phyloP scores from a whole-genome alignment of 2,888 invertebrate genomes.

The Hetaerina titia region DNA sequence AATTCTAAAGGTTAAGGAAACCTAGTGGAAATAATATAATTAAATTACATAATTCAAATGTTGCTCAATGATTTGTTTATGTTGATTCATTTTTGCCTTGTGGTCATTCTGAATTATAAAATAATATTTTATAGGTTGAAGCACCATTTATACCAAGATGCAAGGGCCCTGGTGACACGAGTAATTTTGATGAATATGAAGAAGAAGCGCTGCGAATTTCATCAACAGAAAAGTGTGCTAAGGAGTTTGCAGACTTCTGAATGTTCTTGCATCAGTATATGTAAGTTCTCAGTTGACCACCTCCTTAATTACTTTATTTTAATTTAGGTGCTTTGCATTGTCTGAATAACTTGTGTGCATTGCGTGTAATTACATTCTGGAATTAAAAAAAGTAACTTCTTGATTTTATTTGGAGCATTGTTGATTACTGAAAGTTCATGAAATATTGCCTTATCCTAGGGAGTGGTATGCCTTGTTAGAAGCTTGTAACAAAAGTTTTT shows the following conservation, averaged over 20 bases:
- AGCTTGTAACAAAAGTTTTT: no score
- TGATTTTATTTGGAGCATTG: no score
- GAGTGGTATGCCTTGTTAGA: no score
- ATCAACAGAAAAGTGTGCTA: constrained; percentile 99
- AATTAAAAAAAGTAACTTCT: no score
- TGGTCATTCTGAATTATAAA: neutral
- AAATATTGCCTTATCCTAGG: no score
- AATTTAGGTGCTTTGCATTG: no score
- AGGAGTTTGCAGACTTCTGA: constrained; percentile 98
- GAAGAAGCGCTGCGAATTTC: constrained; percentile 99
- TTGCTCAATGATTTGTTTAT: neutral
- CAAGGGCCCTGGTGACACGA: constrained; percentile 99
- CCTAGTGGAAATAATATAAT: neutral
- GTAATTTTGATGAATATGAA: constrained; percentile 99
- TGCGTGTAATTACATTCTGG: no score
- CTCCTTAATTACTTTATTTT: no score
- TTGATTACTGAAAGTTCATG: no score
- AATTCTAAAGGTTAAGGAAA: neutral
- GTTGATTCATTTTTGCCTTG: neutral
- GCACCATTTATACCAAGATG: constrained; percentile 99
- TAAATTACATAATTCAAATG: neutral
- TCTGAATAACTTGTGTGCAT: no score
- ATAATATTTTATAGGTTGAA: constrained; percentile 82
- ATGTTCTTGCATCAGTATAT: constrained; percentile 49
- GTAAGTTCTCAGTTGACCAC: neutral